Evolutionary conservation across 2,797 vertebrate species (phyloP).

Genomic region (Lagodon rhomboides): DNA sequence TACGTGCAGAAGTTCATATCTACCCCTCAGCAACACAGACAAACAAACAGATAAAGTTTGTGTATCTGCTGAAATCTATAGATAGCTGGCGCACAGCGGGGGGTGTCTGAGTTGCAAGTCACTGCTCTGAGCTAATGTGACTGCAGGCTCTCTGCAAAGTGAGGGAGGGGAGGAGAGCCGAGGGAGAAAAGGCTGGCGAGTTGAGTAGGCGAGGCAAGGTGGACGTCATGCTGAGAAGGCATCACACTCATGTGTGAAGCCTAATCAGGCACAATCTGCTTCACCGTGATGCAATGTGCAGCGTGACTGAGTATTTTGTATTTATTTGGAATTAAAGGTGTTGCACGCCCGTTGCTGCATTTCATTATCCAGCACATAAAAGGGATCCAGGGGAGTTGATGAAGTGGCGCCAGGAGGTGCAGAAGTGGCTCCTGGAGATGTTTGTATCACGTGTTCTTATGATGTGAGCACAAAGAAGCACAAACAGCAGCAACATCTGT

Average conservation of each 20-base stretch:
- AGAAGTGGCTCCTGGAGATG: constrained; percentile 30
- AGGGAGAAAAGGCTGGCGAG: constrained; percentile 50
- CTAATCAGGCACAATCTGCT: constrained; percentile 71
- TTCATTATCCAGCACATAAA: constrained; percentile 64
- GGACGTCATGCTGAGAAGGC: constrained; percentile 63
- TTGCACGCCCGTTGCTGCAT: constrained; percentile 47
- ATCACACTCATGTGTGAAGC: constrained; percentile 59
- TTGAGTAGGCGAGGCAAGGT: constrained; percentile 54
- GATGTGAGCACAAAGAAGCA: constrained; percentile 18
- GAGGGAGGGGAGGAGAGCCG: constrained; percentile 9
- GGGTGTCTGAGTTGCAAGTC: constrained; percentile 54
- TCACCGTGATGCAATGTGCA: constrained; percentile 50
- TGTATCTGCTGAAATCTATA: constrained; percentile 63
- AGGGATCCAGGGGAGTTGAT: constrained; percentile 61
- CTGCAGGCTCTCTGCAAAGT: constrained; percentile 56
- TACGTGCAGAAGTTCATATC: constrained; percentile 24
- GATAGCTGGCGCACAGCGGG: constrained; percentile 53
- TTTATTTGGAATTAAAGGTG: constrained; percentile 67
- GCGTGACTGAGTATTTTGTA: constrained; percentile 41
- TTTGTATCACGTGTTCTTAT: constrained; percentile 28
- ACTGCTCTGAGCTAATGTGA: constrained; percentile 61
- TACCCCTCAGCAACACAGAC: constrained; percentile 33
- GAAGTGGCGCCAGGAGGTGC: constrained; percentile 25
- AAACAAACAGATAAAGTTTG: constrained; percentile 48
- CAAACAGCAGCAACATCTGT: constrained; percentile 23